phyloP scores from a whole-genome alignment of 2,797 vertebrate genomes.

The Rousettus madagascariensis region DNA sequence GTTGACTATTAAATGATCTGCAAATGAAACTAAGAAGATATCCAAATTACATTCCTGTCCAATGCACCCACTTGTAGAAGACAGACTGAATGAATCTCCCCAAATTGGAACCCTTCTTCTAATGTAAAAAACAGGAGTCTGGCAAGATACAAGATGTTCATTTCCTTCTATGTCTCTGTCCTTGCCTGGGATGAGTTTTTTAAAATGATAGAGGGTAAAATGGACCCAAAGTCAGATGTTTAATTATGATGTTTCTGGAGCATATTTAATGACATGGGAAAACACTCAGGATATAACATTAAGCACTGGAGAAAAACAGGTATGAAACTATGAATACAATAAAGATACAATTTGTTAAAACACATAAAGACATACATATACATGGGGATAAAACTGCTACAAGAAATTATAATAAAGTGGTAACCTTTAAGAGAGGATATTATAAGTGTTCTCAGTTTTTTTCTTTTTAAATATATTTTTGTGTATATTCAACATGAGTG shows the following conservation, averaged over 20 bases:
- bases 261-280: not conserved
- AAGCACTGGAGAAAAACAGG: not conserved
- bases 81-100: not conserved
- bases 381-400: not conserved
- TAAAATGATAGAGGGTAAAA: not conserved
- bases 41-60: not conserved
- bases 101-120: constrained; percentile 6
- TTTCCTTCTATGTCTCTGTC: not conserved
- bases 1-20: not conserved
- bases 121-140: constrained; percentile 66
- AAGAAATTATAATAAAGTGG: not conserved
- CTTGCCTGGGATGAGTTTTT: not conserved
- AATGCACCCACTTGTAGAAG: not conserved
- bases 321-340: not conserved
- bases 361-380: not conserved
- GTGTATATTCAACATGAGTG: not conserved
- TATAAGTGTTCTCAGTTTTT: not conserved
- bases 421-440: not conserved
- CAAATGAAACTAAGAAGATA: not conserved
- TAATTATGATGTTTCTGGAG: not conserved
- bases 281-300: not conserved
- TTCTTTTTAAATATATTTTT: not conserved
- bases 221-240: not conserved
- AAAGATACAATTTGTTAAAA: not conserved
- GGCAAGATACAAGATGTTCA: not conserved